These are phyloP conservation scores for Ascidia mentula DNA, from an alignment of 23 tunicate species.

Conservation along the genomic window DNA sequence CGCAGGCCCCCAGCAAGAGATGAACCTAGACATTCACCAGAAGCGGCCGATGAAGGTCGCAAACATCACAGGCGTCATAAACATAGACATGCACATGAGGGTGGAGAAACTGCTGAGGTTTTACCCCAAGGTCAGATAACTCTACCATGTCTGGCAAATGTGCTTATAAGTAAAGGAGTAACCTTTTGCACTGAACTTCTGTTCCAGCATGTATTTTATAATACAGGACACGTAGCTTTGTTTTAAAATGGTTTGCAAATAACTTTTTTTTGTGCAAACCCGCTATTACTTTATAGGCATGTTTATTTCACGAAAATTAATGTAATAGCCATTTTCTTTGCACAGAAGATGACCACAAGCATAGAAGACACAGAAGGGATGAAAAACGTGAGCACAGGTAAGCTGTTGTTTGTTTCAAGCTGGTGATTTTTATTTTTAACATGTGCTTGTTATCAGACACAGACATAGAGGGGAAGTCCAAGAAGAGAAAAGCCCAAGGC, in stretches of 20 bases:
- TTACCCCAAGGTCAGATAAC: background rate
- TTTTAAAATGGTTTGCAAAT: too few relatives aligned
- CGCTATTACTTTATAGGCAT: too few relatives aligned
- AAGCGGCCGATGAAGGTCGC: background rate
- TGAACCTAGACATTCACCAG: constrained; percentile 31
- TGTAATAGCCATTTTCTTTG: too few relatives aligned
- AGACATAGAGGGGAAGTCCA: background rate
- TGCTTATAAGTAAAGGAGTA: too few relatives aligned
- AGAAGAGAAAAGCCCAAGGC: background rate
- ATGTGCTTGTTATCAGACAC: background rate
- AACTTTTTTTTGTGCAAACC: too few relatives aligned
- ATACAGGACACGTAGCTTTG: too few relatives aligned
- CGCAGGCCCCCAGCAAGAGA: constrained; percentile 42
- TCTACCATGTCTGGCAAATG: too few relatives aligned
- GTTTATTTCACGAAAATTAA: too few relatives aligned
- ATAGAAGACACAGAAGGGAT: constrained; percentile 24
- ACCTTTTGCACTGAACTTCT: too few relatives aligned
- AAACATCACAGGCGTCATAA: background rate
- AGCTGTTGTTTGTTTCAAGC: background rate
- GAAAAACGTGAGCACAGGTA: constrained; percentile 1
- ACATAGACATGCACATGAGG: background rate
- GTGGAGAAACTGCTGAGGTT: background rate
- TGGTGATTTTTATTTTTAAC: background rate
- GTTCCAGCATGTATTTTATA: too few relatives aligned
- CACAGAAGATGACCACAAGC: constrained; percentile 17